Evolutionary conservation across 2,797 vertebrate genomes (phyloP).

Genomic region (Ceyx erithaca): DNA sequence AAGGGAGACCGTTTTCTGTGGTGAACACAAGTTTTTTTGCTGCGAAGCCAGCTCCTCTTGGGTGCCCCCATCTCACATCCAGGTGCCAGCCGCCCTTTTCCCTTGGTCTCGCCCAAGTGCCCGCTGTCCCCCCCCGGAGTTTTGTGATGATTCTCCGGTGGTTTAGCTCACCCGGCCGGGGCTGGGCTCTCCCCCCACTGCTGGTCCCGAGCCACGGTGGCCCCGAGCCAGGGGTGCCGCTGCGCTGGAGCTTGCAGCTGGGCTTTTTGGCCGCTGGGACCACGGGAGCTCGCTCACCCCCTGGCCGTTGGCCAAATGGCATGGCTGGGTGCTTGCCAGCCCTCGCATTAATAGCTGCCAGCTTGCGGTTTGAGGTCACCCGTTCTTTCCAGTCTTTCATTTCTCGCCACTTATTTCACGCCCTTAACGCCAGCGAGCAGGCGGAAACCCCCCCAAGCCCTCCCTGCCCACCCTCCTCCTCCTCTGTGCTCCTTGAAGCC

Average conservation of each 20-base stretch:
- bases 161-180: neutral
- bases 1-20: fast-evolving
- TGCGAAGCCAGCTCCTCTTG: neutral
- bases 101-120: neutral
- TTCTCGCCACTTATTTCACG: neutral
- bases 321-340: constrained; percentile 49
- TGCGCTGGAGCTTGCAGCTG: neutral
- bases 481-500: neutral
- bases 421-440: neutral
- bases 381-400: constrained; percentile 56
- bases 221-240: fast-evolving
- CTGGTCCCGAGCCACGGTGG: fast-evolving
- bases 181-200: neutral
- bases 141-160: fast-evolving
- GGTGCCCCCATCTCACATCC: neutral
- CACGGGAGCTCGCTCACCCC: neutral
- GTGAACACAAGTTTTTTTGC: neutral
- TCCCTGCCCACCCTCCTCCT: neutral
- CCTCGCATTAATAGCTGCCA: constrained; percentile 19
- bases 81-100: neutral
- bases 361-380: constrained; percentile 51
- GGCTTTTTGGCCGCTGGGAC: neutral
- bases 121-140: fast-evolving
- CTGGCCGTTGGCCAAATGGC: constrained; percentile 33
- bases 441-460: neutral